Percentiles rank a stretch among this genome's conserved stretches.
Evolutionary conservation across 2,113 vertebrate species (phyloP).

Genomic region (Oncorhynchus mykiss): DNA sequence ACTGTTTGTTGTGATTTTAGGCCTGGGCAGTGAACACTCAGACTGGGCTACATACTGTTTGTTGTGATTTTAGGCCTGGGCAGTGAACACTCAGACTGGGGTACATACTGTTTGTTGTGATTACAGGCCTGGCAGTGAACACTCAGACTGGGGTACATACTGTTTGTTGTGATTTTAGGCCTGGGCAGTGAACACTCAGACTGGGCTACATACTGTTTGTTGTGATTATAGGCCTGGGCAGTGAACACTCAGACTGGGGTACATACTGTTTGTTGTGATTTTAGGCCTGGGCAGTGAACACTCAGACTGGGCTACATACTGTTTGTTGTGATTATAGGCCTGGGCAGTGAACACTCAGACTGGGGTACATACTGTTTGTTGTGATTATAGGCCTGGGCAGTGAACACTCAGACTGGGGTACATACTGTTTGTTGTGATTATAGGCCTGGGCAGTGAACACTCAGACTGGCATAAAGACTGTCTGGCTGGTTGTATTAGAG

Average conservation of each 20-base stretch:
- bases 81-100: too few species aligned
- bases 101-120: too few species aligned
- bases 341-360: not conserved
- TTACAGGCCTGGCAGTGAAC: too few species aligned
- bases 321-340: conserved; percentile 24
- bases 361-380: conserved; percentile 10
- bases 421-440: conserved; percentile 27
- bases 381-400: conserved; percentile 9
- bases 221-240: conserved; percentile 8
- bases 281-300: not conserved
- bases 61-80: too few species aligned
- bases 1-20: too few species aligned
- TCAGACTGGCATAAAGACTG: conserved; percentile 15
- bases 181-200: not conserved
- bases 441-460: not conserved
- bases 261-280: conserved; percentile 23
- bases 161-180: conserved; percentile 25
- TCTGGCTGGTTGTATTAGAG: conserved; percentile 14
- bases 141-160: not conserved
- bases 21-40: too few species aligned
- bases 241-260: not conserved
- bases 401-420: conserved; percentile 1
- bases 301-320: not conserved
- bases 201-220: conserved; percentile 8
- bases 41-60: too few species aligned